Evolutionary conservation across 2,888 invertebrate species (phyloP), one percentile per base, ranked within the genome.

Genomic region (Blera fallax): DNA sequence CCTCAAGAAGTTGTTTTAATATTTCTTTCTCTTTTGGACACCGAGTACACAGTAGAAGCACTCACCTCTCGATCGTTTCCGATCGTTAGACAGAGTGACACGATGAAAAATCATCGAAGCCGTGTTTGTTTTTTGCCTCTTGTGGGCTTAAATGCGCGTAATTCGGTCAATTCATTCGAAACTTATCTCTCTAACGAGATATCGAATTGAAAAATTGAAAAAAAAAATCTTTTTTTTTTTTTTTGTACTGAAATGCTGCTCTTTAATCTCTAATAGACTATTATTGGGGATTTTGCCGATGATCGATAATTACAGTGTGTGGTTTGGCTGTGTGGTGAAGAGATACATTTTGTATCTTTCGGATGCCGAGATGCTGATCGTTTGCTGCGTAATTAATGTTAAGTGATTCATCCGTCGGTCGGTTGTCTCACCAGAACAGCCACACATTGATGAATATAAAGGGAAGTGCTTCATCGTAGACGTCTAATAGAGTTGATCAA

Each of bases 301-400:
- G 64, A 67, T 83, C 79, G 79, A 73, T 84, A 67, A 74, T 84
- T 74, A 83, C 73, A 65, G 45, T 60, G 67, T 40, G 43, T 32
- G 14, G 24, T 34, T 6, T 11, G 5, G 24, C 1, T 27, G 34
- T 24, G 8, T 8, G n/a, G 8, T 6, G 14, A 54, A 50, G 69
- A 48, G 62, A 67, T 82, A 78, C 64, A 69, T 43, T 58, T 69
- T 77, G 40, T 72, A 73, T 64, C 64, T 72, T 34, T 52, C 40
- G 45, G 69, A 43, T 60, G 62, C 67, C 40, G 21, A 62, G 52
- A 65, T 64, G 81, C 37, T 78, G 81, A 87, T 73, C 87, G 81
- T 87, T 88, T 82, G 83, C 82, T 29, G 78, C 76, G 87, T 87
- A 87, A 87, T 87, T 84, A 81, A 84, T 80, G 82, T 87, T 87